These are phyloP conservation scores for Epsilonema sp. DNA, from an alignment of 2,888 invertebrate species.

Conservation along the genomic window DNA sequence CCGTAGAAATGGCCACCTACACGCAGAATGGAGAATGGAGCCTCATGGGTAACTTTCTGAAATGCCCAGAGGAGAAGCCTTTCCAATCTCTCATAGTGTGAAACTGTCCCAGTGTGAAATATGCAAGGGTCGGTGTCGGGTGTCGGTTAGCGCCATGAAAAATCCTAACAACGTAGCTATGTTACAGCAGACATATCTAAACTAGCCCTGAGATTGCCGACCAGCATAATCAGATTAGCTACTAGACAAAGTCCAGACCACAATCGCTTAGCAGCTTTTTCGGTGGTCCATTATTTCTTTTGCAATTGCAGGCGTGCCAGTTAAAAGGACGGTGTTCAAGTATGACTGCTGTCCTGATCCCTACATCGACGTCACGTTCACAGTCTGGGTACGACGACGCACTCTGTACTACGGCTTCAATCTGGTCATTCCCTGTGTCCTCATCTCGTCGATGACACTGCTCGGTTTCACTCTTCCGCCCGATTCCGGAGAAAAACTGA, in stretches of 20 bases:
- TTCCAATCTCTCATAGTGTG: neutral
- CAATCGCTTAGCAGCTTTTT: no score
- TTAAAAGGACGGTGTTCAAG: conserved; percentile 18
- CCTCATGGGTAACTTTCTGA: conserved; percentile 52
- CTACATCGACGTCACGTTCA: conserved; percentile 75
- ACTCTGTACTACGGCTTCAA: conserved; percentile 99
- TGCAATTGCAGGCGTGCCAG: conserved; percentile 6
- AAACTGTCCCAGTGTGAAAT: neutral
- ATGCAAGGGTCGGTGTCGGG: no score
- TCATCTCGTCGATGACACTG: conserved; percentile 95
- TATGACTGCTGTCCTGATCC: conserved; percentile 28
- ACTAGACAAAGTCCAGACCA: no score
- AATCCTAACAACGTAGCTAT: no score
- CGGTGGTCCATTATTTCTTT: no score
- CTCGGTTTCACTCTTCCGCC: conserved; percentile 94
- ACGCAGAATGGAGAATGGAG: conserved; percentile 98
- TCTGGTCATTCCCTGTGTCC: conserved; percentile 92
- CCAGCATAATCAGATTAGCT: no score
- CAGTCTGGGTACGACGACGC: conserved; percentile 79
- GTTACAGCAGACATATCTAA: no score
- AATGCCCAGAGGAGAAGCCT: neutral
- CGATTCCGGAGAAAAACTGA: conserved; percentile 96
- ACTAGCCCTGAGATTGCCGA: no score
- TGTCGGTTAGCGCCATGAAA: no score
- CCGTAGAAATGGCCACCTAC: conserved; percentile 88